Evolutionary conservation across 1,140 invertebrate genomes (phyloP).

Genomic region (Pogonognathellus flavescens): DNA sequence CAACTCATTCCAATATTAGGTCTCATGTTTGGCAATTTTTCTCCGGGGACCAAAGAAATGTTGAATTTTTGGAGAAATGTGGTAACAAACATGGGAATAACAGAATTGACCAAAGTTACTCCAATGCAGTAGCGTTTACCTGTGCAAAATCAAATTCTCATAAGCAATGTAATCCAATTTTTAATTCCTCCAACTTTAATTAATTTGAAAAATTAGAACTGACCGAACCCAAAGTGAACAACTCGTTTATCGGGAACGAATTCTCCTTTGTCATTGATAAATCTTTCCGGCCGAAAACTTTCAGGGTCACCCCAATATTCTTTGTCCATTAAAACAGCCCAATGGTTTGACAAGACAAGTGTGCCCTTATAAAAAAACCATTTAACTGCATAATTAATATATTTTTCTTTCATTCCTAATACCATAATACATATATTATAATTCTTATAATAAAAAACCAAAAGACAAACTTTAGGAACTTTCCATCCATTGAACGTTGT

Average conservation of each 20-base stretch:
- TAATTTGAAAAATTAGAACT: no score
- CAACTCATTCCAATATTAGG: conserved; percentile 54
- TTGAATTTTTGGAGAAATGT: no score
- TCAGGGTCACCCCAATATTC: conserved; percentile 68
- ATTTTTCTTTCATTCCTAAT: no score
- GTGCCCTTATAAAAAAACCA: no score
- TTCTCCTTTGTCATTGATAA: conserved; percentile 50
- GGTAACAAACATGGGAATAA: conserved; percentile 75
- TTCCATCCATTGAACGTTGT: conserved; percentile 79
- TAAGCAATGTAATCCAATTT: no score
- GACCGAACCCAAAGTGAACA: conserved; percentile 55
- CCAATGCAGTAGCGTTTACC: conserved; percentile 77
- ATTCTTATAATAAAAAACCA: background rate
- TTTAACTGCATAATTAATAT: no score
- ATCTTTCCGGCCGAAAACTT: no score
- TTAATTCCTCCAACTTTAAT: no score
- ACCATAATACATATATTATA: no score
- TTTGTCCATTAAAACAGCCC: conserved; percentile 66
- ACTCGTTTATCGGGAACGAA: conserved; percentile 51
- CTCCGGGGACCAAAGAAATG: no score
- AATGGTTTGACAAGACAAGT: conserved; percentile 59
- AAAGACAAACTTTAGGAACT: conserved; percentile 73
- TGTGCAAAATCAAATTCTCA: conserved; percentile 70
- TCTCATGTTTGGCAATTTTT: no score
- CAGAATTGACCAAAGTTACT: conserved; percentile 74